Conservation (phyloP, 2,888 invertebrate genomes). For the Xestia c-nigrum region DNA sequence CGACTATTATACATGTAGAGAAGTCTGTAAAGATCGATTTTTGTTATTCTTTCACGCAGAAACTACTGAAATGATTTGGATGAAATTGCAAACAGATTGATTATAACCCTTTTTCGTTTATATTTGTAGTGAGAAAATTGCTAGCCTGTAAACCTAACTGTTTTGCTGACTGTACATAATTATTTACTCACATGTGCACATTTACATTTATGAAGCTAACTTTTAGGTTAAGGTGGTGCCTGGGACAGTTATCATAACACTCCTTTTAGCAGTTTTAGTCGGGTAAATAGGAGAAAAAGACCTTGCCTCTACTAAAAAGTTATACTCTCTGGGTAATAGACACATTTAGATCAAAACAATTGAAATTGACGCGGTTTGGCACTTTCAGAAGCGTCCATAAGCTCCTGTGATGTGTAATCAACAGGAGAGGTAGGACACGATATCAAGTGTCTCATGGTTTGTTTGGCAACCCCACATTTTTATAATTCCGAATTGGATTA, state of each 20-base stretch:
- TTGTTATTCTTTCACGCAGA: too few relatives aligned
- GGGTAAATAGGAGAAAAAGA: neutral
- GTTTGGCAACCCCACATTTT: too few relatives aligned
- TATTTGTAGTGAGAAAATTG: too few relatives aligned
- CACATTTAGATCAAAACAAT: neutral
- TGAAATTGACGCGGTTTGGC: too few relatives aligned
- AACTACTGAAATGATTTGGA: too few relatives aligned
- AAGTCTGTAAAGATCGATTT: too few relatives aligned
- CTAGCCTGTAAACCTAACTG: too few relatives aligned
- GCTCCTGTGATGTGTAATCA: neutral
- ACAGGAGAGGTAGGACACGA: neutral
- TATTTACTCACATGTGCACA: neutral
- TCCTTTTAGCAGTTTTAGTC: neutral
- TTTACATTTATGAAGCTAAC: neutral
- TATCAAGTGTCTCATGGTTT: too few relatives aligned
- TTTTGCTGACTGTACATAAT: too few relatives aligned
- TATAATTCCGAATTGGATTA: conserved; percentile 3
- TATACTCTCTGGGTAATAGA: neutral
- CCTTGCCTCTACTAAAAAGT: neutral
- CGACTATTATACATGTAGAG: too few relatives aligned
- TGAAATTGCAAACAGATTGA: too few relatives aligned
- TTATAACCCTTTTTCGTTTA: too few relatives aligned
- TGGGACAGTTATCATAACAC: neutral
- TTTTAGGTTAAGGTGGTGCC: neutral
- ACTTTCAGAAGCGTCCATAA: neutral